Evolutionary conservation across 2,888 invertebrate species (phyloP), one percentile per base, ranked within the genome.

Genomic region (Dynastes tityus): DNA sequence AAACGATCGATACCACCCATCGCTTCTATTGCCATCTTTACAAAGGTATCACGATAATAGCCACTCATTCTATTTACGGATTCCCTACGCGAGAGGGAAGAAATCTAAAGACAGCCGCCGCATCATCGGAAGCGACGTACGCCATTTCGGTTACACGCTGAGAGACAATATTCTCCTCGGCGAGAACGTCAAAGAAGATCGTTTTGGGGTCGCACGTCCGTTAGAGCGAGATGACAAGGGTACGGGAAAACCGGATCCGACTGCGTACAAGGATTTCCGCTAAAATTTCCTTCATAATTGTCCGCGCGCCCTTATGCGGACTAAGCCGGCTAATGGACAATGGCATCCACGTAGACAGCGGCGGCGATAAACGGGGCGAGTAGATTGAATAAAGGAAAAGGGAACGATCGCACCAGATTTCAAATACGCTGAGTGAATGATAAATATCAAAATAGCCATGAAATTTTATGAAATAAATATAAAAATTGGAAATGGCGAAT

Each of bases 271-370:
- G 78, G 79, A 78, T 79, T 80, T 81, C 81, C 81, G 78, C 64
- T 80, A 70, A 65, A 81, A 78, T 81, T 81, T 80, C 81, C 75
- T 78, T 40, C 58, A 78, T 81, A 81, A 81, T 81, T 80, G 81
- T 81, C 81, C 32, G 37, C 32, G 55, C 11, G 22, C 58, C 71
- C 58, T 71, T 71, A n/a, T 37, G 37, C 55, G 55, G 37, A 16
- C 58, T 71, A 71, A 71, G 71, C 71, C 37, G n/a, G 55, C 55
- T 71, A 71, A 71, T 71, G 55, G 71, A 71, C 71, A 71, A 68
- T 51, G 55, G 27, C 58, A 71, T 55, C 58, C 55, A 55, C 45
- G 16, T 58, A 6, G n/a, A 55, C 16, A 71, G 55, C 37, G 55
- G 55, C 58, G 58, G 55, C 32, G 29, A 29, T 32, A 45, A 16